A percentile compares a stretch with the other conserved stretches of the same genome.
Evolutionary conservation across 2,113 vertebrate species (phyloP).

Genomic region (Platysteira castanea): DNA sequence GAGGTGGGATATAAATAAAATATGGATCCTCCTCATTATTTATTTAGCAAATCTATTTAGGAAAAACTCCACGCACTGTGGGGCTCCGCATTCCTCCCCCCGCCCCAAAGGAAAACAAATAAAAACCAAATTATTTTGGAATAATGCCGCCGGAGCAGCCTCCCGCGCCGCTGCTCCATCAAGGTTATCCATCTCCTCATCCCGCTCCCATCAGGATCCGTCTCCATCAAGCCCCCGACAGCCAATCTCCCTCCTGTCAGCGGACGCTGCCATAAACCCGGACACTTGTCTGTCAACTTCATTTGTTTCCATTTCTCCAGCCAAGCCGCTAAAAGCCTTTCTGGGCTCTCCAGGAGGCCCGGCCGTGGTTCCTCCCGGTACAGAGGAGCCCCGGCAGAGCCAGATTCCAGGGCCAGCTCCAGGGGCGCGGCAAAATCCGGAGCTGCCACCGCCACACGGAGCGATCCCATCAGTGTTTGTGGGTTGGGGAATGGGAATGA

Average conservation of each 20-base stretch:
- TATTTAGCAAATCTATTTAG: slow-evolving; percentile 35
- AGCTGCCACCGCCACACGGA: fast-evolving
- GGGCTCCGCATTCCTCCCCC: background rate
- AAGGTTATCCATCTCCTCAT: slow-evolving; percentile 1
- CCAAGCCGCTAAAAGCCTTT: background rate
- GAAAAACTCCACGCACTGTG: background rate
- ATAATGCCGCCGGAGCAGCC: background rate
- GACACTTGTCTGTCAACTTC: slow-evolving; percentile 24
- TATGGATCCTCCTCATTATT: background rate
- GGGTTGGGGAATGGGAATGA: fast-evolving
- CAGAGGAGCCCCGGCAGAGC: background rate
- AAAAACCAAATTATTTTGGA: background rate
- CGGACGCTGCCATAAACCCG: background rate
- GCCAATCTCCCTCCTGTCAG: slow-evolving; percentile 41
- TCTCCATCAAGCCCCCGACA: slow-evolving; percentile 12
- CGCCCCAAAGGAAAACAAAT: background rate
- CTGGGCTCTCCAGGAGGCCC: background rate
- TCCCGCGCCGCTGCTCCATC: background rate
- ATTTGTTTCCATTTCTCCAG: slow-evolving; percentile 42
- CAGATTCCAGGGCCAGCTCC: background rate
- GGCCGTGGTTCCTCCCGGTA: fast-evolving
- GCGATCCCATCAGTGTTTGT: fast-evolving
- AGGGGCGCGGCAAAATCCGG: fast-evolving
- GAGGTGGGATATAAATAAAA: slow-evolving; percentile 37
- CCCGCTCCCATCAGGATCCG: background rate